A percentile compares a stretch with the other conserved stretches of the same genome.
Conservation (phyloP, 1,140 invertebrate species). For the Nymphalis io region DNA sequence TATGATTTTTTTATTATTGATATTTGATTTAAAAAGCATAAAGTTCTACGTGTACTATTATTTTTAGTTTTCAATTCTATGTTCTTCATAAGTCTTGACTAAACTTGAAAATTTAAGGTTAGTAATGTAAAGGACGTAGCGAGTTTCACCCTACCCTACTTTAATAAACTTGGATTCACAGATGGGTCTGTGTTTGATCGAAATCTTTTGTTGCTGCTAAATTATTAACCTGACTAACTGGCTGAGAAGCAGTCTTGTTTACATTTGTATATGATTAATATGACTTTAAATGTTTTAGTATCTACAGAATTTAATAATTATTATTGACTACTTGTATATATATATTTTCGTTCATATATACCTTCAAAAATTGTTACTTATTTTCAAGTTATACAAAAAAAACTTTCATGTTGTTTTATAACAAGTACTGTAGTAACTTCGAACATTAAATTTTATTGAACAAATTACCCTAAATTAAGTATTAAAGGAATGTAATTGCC, state of each 20-base stretch:
- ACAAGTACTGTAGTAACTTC: neutral
- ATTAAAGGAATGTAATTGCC: constrained; percentile 38
- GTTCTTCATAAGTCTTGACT: neutral
- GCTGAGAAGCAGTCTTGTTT: neutral
- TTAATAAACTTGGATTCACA: constrained; percentile 26
- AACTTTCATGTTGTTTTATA: neutral
- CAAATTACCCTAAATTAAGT: constrained; percentile 36
- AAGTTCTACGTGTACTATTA: too few relatives aligned
- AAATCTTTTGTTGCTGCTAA: constrained; percentile 24
- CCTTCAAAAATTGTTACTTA: too few relatives aligned
- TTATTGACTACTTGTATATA: too few relatives aligned
- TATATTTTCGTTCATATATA: too few relatives aligned
- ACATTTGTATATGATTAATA: neutral
- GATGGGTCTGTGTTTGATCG: constrained; percentile 31
- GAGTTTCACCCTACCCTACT: constrained; percentile 15
- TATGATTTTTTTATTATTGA: too few relatives aligned
- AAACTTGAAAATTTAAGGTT: constrained; percentile 1
- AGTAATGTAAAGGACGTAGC: constrained; percentile 14
- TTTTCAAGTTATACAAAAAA: too few relatives aligned
- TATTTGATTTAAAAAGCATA: too few relatives aligned
- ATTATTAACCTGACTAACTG: neutral
- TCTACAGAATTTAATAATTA: too few relatives aligned
- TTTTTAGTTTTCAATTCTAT: neutral
- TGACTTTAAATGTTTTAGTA: too few relatives aligned
- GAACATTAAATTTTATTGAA: constrained; percentile 29